These are phyloP conservation scores for Ophonus ardosiacus DNA, from an alignment of 2,888 invertebrate species.

Conservation along the genomic window DNA sequence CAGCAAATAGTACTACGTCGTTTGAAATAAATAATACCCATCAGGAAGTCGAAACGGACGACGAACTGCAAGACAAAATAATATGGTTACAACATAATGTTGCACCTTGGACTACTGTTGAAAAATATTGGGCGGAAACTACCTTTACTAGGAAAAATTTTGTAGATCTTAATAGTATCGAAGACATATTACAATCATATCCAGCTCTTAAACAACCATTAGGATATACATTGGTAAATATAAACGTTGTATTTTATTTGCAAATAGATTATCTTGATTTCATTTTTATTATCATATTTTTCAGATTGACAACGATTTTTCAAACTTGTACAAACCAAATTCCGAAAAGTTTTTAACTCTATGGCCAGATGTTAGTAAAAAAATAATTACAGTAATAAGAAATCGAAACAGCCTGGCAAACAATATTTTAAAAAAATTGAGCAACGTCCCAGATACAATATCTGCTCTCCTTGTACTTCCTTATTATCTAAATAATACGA, in stretches of 20 bases:
- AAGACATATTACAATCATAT: not conserved
- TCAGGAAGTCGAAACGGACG: no score
- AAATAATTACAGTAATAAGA: not conserved
- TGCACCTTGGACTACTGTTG: no score
- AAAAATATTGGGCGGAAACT: no score
- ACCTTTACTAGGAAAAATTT: no score
- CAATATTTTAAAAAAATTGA: no score
- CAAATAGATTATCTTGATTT: not conserved
- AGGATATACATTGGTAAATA: slow-evolving; percentile 7
- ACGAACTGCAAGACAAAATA: no score
- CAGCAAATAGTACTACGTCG: no score
- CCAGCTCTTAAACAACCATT: not conserved
- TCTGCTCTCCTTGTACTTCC: not conserved
- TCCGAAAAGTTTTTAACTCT: slow-evolving; percentile 7
- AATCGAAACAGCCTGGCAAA: no score
- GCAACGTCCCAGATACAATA: not conserved
- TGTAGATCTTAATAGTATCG: no score
- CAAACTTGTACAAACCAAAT: not conserved
- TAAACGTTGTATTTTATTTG: not conserved
- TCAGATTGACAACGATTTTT: not conserved
- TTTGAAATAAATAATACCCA: no score
- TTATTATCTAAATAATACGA: not conserved
- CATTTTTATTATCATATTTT: not conserved
- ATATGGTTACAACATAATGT: no score
- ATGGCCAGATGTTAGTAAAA: not conserved